Conservation (phyloP, 2,888 invertebrate species). For the Conistra vaccinii region DNA sequence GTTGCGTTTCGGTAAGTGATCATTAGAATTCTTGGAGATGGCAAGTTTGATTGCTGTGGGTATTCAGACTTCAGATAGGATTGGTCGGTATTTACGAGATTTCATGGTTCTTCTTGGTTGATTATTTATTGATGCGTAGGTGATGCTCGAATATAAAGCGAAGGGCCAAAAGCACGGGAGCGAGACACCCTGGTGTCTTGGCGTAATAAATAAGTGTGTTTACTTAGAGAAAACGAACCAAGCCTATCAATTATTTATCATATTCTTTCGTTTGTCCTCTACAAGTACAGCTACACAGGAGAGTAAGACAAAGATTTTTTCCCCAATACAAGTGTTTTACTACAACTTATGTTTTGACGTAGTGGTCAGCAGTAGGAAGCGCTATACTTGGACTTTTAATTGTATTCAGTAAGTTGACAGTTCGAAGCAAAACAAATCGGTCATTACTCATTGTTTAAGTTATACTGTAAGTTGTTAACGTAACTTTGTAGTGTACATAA, state of each 20-base stretch:
- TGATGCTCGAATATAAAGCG: background rate
- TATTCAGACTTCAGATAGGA: slow-evolving; percentile 2
- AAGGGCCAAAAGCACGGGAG: background rate
- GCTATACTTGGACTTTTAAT: no score
- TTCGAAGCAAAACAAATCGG: no score
- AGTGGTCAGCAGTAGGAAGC: background rate
- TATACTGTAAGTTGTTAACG: no score
- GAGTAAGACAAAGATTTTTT: background rate
- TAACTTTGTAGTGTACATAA: no score
- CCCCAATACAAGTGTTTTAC: no score
- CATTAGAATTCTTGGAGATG: slow-evolving; percentile 35
- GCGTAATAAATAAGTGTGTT: background rate
- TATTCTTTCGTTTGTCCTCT: background rate
- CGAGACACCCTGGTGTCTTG: background rate
- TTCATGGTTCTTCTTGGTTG: background rate
- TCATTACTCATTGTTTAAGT: no score
- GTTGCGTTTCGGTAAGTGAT: slow-evolving; percentile 38
- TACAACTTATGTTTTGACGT: background rate
- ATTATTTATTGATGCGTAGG: background rate
- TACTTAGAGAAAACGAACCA: background rate
- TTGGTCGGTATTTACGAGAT: background rate
- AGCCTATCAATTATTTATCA: background rate
- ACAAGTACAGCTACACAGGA: background rate
- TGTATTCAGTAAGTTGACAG: no score
- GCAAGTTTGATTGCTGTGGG: slow-evolving; percentile 20